Conservation (phyloP, 2,797 vertebrate genomes). For the Lindbergichthys nudifrons region DNA sequence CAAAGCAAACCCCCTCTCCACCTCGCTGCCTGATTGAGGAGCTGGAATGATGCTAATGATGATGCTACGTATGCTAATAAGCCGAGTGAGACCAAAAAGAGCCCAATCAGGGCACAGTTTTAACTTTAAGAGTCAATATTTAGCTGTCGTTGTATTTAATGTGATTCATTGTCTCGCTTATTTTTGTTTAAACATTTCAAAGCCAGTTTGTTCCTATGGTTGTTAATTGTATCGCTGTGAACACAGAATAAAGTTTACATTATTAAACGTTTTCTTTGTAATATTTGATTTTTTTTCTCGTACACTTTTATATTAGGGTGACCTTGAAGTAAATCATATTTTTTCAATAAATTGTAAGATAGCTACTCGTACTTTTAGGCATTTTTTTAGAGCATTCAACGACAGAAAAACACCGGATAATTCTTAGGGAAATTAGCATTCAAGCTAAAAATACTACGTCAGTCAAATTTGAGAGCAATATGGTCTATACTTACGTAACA, state of each 20-base stretch:
- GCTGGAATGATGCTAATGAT: constrained; percentile 67
- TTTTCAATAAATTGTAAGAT: not conserved
- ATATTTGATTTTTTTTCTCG: not conserved
- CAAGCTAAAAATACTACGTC: not conserved
- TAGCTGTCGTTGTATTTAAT: not conserved
- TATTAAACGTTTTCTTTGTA: not conserved
- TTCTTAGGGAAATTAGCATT: not conserved
- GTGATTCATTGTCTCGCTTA: not conserved
- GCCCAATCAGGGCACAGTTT: not conserved
- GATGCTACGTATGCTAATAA: not conserved
- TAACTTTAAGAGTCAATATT: not conserved
- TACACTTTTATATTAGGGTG: not conserved
- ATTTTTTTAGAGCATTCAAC: no score
- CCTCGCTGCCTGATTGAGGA: constrained; percentile 78
- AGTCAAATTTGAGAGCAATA: not conserved
- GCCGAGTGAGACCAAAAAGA: not conserved
- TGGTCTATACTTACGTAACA: constrained; percentile 1
- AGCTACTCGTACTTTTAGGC: no score
- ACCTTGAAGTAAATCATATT: not conserved
- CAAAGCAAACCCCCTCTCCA: constrained; percentile 15
- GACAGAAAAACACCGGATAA: not conserved
- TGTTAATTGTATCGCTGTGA: constrained; percentile 7
- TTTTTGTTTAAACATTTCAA: not conserved
- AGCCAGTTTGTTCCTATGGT: constrained; percentile 1
- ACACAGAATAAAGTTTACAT: constrained; percentile 13